These are phyloP conservation scores for Molossus alvarezi DNA, from an alignment of 2,797 vertebrate genomes.

Conservation along the genomic window DNA sequence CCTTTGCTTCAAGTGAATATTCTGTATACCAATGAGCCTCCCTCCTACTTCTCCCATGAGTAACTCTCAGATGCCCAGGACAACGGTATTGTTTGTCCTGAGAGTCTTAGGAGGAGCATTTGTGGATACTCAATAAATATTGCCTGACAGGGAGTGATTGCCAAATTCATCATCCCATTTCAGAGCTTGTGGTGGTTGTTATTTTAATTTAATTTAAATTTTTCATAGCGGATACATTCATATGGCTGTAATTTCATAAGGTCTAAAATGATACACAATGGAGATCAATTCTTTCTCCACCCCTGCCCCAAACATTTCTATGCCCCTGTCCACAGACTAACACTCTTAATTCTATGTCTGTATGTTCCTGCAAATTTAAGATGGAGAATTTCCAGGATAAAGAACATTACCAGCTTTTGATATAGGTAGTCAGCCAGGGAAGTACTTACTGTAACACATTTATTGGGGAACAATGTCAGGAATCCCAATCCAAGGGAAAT, in stretches of 20 bases:
- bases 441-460: neutral
- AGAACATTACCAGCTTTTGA: neutral
- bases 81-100: neutral
- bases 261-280: neutral
- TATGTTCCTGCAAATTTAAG: neutral
- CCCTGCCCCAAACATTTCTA: neutral
- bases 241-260: neutral
- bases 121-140: neutral
- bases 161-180: neutral
- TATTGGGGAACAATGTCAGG: neutral
- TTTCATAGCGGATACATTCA: neutral
- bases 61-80: neutral
- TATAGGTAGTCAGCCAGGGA: neutral
- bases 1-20: neutral
- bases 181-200: neutral
- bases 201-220: constrained; percentile 31
- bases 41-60: neutral
- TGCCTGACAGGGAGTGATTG: neutral
- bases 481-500: neutral
- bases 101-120: neutral
- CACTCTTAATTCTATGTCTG: neutral
- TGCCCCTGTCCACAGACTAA: neutral
- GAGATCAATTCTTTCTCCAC: neutral
- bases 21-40: neutral
- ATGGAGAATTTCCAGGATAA: neutral